Conservation (phyloP, 2,888 invertebrate species). For the Antheraea yamamai region DNA sequence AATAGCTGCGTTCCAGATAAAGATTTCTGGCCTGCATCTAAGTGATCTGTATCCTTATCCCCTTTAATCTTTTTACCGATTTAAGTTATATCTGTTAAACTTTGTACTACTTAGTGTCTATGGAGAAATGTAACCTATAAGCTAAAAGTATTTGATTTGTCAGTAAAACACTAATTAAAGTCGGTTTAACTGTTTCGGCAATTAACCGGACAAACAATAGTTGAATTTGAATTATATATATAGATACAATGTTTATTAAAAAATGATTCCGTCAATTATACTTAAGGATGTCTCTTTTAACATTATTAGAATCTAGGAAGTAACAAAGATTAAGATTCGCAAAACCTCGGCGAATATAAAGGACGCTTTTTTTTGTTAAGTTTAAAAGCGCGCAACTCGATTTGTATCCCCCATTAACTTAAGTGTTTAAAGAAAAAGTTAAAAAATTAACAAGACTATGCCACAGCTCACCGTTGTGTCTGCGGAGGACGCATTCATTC, state of each 20-base stretch:
- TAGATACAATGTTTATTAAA: not conserved
- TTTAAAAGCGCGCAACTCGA: conserved; percentile 46
- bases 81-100: no score
- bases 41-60: no score
- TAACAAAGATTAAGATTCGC: not conserved
- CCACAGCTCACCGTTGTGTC: conserved; percentile 66
- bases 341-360: not conserved
- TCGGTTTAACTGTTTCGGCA: no score
- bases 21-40: no score
- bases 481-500: conserved; percentile 77
- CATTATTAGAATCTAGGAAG: not conserved
- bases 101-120: no score
- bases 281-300: not conserved
- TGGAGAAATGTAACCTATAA: no score
- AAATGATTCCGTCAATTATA: not conserved
- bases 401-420: conserved; percentile 68
- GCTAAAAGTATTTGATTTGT: not conserved
- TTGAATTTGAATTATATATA: no score
- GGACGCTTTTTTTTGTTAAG: conserved; percentile 34
- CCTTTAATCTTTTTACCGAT: no score
- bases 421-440: conserved; percentile 46
- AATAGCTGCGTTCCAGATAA: no score
- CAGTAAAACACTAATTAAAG: no score
- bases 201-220: no score
- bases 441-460: conserved; percentile 73